These are phyloP conservation scores for Argyresthia goedartella DNA, from an alignment of 2,888 invertebrate genomes.

Conservation along the genomic window DNA sequence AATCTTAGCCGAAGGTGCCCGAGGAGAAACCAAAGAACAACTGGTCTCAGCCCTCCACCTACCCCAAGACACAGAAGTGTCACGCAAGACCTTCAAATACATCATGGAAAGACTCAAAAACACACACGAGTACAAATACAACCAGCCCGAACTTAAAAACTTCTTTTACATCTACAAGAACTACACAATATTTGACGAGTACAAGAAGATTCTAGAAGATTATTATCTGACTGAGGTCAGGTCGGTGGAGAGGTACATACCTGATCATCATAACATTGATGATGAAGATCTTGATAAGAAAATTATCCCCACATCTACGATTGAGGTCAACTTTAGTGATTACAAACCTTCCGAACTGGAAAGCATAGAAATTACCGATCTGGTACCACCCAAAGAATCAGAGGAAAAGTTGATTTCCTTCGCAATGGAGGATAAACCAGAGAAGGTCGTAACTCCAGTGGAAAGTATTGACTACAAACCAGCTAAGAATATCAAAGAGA, in stretches of 20 bases:
- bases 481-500: constrained; percentile 62
- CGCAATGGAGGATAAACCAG: constrained; percentile 60
- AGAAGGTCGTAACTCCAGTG: constrained; percentile 41
- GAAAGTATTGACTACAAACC: constrained; percentile 35
- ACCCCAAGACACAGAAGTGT: constrained; percentile 57
- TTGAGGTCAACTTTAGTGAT: constrained; percentile 35
- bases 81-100: constrained; percentile 55
- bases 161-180: constrained; percentile 78
- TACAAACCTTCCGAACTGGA: constrained; percentile 29
- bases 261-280: constrained; percentile 32
- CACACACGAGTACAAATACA: constrained; percentile 54
- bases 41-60: constrained; percentile 67
- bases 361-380: constrained; percentile 38
- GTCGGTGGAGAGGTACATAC: constrained; percentile 58
- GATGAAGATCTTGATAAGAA: constrained; percentile 35
- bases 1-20: constrained; percentile 74
- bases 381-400: constrained; percentile 49
- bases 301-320: constrained; percentile 12
- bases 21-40: constrained; percentile 71
- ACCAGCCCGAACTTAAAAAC: constrained; percentile 73
- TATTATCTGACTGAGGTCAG: constrained; percentile 75
- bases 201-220: constrained; percentile 68
- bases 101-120: constrained; percentile 65
- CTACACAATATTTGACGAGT: constrained; percentile 72
- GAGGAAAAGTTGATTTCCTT: constrained; percentile 68